Evolutionary conservation across 2,113 vertebrate genomes (phyloP).

Genomic region (Synodontis membranacea): DNA sequence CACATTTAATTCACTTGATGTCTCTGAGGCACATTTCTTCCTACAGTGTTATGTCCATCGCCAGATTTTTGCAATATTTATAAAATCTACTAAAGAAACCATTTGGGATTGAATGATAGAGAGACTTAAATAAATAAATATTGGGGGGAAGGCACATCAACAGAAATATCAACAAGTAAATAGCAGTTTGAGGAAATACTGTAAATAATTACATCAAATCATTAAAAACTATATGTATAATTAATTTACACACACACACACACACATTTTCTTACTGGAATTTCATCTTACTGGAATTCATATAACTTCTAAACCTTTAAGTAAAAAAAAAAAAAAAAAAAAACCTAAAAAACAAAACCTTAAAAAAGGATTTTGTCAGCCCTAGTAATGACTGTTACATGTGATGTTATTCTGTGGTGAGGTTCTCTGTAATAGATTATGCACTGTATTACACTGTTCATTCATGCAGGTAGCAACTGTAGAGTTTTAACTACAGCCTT

Average conservation of each 20-base stretch:
- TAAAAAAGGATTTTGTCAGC: neutral
- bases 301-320: too few species aligned
- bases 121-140: neutral
- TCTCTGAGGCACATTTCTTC: neutral
- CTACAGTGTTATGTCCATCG: neutral
- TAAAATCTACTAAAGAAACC: neutral
- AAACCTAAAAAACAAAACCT: neutral
- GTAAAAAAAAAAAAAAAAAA: neutral
- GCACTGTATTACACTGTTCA: neutral
- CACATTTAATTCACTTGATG: neutral
- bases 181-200: neutral
- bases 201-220: neutral
- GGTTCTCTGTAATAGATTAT: neutral
- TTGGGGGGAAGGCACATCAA: neutral
- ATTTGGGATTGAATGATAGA: neutral
- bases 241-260: too few species aligned
- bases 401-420: constrained; percentile 4
- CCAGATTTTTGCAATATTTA: neutral
- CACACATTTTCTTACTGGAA: too few species aligned
- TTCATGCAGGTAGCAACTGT: neutral
- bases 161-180: neutral
- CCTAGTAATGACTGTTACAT: neutral
- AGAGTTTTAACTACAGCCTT: constrained; percentile 1
- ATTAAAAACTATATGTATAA: neutral
- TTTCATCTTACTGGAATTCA: too few species aligned